A percentile compares a stretch with the other conserved stretches of the same genome.
phyloP scores from a whole-genome alignment of 1,140 invertebrate genomes.

The Bombus superbus region DNA sequence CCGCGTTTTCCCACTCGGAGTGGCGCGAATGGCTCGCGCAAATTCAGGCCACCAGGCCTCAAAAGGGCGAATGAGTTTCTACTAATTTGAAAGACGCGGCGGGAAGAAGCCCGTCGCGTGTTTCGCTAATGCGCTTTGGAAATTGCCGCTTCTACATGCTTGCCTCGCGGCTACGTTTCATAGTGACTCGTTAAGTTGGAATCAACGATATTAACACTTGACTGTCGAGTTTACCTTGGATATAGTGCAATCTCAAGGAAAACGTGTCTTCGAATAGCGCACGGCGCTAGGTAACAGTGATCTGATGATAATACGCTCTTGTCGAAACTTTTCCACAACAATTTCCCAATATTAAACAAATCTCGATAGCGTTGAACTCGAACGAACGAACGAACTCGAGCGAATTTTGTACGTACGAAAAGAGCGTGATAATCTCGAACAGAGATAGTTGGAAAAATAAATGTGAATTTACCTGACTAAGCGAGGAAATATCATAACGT shows the following conservation, averaged over 20 bases:
- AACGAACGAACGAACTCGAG: too few relatives aligned
- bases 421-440: too few relatives aligned
- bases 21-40: slow-evolving; percentile 13
- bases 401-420: too few relatives aligned
- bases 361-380: too few relatives aligned
- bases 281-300: too few relatives aligned
- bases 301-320: too few relatives aligned
- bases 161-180: neutral
- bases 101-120: neutral
- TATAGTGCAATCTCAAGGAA: neutral
- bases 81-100: slow-evolving; percentile 30
- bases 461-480: too few relatives aligned
- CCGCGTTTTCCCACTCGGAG: slow-evolving; percentile 16
- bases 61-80: slow-evolving; percentile 26
- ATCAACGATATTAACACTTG: slow-evolving; percentile 8
- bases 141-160: slow-evolving; percentile 3
- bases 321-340: too few relatives aligned
- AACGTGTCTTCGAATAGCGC: neutral
- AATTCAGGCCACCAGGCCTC: slow-evolving; percentile 24
- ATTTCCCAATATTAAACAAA: too few relatives aligned
- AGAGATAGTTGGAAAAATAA: too few relatives aligned
- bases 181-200: slow-evolving; percentile 11
- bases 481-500: too few relatives aligned
- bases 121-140: slow-evolving; percentile 26
- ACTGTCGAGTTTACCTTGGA: neutral